These are phyloP conservation scores for Microcebus murinus DNA, from an alignment of 2,113 vertebrate species.

Conservation along the genomic window DNA sequence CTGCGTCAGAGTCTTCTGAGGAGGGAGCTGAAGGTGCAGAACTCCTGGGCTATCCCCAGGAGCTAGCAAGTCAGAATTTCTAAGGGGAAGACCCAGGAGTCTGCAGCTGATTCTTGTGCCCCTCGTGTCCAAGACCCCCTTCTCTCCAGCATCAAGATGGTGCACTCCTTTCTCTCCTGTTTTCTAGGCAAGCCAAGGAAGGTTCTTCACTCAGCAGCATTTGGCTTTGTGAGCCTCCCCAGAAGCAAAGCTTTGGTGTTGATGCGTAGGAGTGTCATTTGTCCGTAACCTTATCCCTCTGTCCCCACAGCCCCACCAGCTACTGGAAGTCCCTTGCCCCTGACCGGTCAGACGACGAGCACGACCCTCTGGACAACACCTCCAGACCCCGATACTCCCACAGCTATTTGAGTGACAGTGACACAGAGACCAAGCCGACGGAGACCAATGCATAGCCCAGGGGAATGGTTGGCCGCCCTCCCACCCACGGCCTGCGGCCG, in stretches of 20 bases:
- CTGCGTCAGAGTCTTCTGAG: not conserved
- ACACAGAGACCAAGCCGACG: slow-evolving; percentile 85
- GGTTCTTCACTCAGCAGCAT: not conserved
- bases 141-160: not conserved
- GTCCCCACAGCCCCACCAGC: slow-evolving; percentile 87
- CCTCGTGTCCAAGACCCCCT: not conserved
- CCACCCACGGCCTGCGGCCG: not conserved
- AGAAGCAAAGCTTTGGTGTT: not conserved
- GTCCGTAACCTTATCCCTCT: slow-evolving; percentile 30
- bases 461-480: not conserved
- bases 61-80: not conserved
- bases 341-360: slow-evolving; percentile 93
- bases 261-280: not conserved
- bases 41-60: not conserved
- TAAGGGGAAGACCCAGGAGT: not conserved
- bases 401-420: slow-evolving; percentile 88
- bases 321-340: slow-evolving; percentile 87
- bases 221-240: not conserved
- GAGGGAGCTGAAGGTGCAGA: not conserved
- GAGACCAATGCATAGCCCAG: slow-evolving; percentile 83
- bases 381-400: slow-evolving; percentile 83
- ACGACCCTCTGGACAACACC: slow-evolving; percentile 81
- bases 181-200: not conserved
- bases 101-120: not conserved
- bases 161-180: not conserved